Conservation (phyloP, 2,797 vertebrate genomes). For the Lithobates sylvaticus region DNA sequence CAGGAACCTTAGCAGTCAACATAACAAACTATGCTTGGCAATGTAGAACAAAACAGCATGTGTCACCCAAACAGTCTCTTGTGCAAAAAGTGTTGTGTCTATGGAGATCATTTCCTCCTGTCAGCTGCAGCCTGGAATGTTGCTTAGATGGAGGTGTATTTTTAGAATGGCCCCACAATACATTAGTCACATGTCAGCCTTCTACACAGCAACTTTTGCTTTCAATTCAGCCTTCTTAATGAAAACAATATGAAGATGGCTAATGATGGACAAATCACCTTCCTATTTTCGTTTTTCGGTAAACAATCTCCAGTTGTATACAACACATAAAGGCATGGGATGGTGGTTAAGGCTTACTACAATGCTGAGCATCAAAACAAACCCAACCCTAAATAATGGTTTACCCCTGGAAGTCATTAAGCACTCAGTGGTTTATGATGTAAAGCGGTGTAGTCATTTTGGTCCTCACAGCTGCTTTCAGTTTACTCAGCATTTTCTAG, state of each 20-base stretch:
- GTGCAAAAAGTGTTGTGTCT: constrained; percentile 51
- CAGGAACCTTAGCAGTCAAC: neutral
- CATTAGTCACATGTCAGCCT: constrained; percentile 36
- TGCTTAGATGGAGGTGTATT: constrained; percentile 50
- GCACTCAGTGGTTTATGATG: constrained; percentile 21
- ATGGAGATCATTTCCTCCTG: constrained; percentile 21
- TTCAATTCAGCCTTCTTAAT: constrained; percentile 27
- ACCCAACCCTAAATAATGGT: constrained; percentile 31
- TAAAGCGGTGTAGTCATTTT: constrained; percentile 19
- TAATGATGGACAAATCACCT: neutral
- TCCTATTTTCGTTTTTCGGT: constrained; percentile 27
- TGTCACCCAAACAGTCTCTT: constrained; percentile 39
- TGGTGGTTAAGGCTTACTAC: constrained; percentile 24
- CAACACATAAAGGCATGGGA: neutral
- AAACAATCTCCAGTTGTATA: constrained; percentile 19
- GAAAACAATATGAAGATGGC: constrained; percentile 37
- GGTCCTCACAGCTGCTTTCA: constrained; percentile 15
- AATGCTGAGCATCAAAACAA: constrained; percentile 21
- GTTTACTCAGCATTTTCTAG: constrained; percentile 1
- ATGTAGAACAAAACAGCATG: constrained; percentile 27
- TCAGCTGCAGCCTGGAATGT: constrained; percentile 44
- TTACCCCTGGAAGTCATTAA: constrained; percentile 29
- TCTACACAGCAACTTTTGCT: constrained; percentile 39
- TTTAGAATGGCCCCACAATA: constrained; percentile 44
- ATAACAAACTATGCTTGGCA: neutral